These are phyloP conservation scores for Lithophane leautieri DNA, from an alignment of 2,888 invertebrate genomes.

Conservation along the genomic window DNA sequence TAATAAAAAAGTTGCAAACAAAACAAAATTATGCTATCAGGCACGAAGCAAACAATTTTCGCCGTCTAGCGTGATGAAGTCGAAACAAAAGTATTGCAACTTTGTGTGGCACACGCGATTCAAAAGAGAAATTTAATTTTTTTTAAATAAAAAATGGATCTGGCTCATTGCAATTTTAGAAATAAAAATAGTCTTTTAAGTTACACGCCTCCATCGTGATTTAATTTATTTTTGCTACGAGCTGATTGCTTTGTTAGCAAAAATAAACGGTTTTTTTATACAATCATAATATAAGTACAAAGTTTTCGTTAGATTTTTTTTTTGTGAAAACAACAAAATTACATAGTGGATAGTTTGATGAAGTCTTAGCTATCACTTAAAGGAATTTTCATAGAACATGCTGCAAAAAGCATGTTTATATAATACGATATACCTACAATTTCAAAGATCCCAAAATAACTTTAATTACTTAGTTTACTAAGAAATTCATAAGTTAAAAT, in stretches of 20 bases:
- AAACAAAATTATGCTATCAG: constrained; percentile 57
- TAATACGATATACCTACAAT: background rate
- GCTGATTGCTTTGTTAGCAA: background rate
- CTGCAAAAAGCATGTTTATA: background rate
- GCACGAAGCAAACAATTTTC: constrained; percentile 75
- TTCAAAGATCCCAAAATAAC: background rate
- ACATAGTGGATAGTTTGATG: background rate
- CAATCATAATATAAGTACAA: too few relatives aligned
- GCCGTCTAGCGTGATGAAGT: constrained; percentile 77
- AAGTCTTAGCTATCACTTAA: too few relatives aligned
- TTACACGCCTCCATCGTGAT: constrained; percentile 4
- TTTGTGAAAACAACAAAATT: background rate
- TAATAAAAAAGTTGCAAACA: constrained; percentile 59
- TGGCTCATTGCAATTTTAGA: constrained; percentile 40
- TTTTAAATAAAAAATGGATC: constrained; percentile 39
- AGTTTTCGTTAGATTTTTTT: background rate
- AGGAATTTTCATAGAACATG: background rate
- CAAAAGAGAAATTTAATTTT: constrained; percentile 61
- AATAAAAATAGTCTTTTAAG: constrained; percentile 17
- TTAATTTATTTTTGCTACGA: background rate
- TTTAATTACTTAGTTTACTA: background rate
- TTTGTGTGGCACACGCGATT: constrained; percentile 67
- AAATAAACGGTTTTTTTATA: background rate
- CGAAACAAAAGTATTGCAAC: constrained; percentile 74
- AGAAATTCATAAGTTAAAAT: background rate